Conservation (phyloP, 2,888 invertebrate species). For the Torymus aiolomorphi region DNA sequence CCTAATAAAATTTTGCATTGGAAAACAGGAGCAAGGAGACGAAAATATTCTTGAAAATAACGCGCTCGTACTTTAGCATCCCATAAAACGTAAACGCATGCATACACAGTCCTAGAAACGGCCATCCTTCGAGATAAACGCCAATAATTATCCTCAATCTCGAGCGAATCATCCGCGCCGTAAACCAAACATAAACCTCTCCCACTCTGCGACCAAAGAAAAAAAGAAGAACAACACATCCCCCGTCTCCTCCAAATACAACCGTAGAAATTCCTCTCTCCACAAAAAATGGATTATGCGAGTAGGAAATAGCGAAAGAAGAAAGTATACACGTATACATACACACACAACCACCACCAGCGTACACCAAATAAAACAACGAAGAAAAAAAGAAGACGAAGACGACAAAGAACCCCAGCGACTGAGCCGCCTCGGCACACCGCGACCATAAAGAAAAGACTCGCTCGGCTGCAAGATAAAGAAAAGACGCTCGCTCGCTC, state of each 20-base stretch:
- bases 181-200: background rate
- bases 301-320: conserved; percentile 12
- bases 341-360: no score
- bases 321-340: background rate
- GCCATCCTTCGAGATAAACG: no score
- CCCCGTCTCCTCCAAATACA: conserved; percentile 2
- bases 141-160: no score
- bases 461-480: conserved; percentile 35
- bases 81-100: no score
- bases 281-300: conserved; percentile 9
- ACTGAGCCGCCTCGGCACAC: no score
- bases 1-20: no score
- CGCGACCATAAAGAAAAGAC: no score
- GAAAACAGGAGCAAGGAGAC: no score
- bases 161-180: background rate
- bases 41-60: no score
- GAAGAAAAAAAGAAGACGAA: conserved; percentile 24
- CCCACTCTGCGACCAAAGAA: no score
- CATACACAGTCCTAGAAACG: no score
- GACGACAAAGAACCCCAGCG: background rate
- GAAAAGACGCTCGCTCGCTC: conserved; percentile 27
- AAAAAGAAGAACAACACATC: background rate
- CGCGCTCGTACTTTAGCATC: no score
- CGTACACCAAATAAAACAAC: conserved; percentile 1
- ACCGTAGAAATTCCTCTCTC: background rate